phyloP scores from a whole-genome alignment of 2,113 vertebrate species.

The Anoura caudifer region DNA sequence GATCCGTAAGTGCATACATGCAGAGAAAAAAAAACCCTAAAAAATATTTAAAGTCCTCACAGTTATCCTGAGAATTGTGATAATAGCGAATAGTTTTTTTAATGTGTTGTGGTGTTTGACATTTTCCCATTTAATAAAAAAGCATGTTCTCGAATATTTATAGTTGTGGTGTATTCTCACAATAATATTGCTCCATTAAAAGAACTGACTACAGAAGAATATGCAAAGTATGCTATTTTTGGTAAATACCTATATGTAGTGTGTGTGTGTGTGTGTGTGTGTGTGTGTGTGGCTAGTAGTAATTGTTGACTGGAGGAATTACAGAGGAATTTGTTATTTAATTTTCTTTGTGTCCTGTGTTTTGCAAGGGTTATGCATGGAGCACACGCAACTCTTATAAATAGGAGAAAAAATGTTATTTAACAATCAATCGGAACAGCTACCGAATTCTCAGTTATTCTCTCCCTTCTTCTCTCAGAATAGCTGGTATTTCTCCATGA shows the following conservation, averaged over 20 bases:
- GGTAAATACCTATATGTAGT: neutral
- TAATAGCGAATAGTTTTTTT: neutral
- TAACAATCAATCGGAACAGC: neutral
- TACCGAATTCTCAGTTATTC: neutral
- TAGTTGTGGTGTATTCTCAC: neutral
- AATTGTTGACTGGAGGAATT: neutral
- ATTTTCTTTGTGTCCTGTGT: neutral
- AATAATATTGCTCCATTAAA: neutral
- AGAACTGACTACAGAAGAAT: neutral
- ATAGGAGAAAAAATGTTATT: neutral
- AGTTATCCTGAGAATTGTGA: neutral
- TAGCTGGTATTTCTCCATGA: neutral
- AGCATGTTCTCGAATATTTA: neutral
- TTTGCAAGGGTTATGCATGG: neutral
- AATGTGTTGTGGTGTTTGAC: neutral
- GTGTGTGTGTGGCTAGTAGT: neutral
- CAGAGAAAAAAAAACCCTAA: too few relatives aligned
- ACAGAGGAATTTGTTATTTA: neutral
- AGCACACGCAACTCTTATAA: neutral
- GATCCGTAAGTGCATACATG: accelerated
- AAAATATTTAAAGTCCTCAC: neutral
- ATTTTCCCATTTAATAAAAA: neutral
- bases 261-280: neutral
- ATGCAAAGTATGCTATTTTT: neutral
- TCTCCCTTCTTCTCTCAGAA: neutral